These are phyloP conservation scores for Dicranocentrus wangi DNA, from an alignment of 2,888 invertebrate species.

Conservation along the genomic window DNA sequence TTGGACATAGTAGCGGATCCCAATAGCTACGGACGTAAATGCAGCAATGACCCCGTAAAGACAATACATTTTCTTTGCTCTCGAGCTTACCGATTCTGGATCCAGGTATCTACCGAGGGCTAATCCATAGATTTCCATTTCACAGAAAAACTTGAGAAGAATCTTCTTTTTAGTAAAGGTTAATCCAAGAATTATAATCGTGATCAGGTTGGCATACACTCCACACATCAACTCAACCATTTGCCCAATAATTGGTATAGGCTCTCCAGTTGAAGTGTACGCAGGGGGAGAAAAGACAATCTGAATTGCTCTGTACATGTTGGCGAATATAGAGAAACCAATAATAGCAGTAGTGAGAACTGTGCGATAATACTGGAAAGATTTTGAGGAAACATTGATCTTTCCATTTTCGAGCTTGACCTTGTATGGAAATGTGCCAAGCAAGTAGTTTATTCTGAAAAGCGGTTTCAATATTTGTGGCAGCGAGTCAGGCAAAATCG, in stretches of 20 bases:
- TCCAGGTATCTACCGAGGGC: not conserved
- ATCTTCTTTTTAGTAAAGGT: constrained; percentile 21
- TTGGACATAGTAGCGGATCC: not conserved
- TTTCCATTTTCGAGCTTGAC: constrained; percentile 6
- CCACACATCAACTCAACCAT: constrained; percentile 38
- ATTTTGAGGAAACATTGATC: constrained; percentile 26
- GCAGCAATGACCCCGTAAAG: constrained; percentile 23
- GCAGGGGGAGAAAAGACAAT: not conserved
- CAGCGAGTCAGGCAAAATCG: not conserved
- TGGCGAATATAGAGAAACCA: not conserved
- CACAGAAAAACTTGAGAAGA: constrained; percentile 31
- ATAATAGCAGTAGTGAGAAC: constrained; percentile 35
- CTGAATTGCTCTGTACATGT: not conserved
- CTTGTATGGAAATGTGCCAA: constrained; percentile 51
- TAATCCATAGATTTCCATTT: constrained; percentile 19
- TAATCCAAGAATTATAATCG: constrained; percentile 26
- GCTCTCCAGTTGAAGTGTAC: constrained; percentile 12
- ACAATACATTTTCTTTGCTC: not conserved
- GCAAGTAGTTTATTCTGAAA: constrained; percentile 30
- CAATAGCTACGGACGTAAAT: not conserved
- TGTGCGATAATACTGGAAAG: constrained; percentile 38
- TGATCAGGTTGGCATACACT: constrained; percentile 37
- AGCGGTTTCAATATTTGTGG: constrained; percentile 35
- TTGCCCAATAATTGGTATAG: not conserved
- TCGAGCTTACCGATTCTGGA: not conserved